Conservation (phyloP, 2,888 invertebrate species). For the Euplexia lucipara region DNA sequence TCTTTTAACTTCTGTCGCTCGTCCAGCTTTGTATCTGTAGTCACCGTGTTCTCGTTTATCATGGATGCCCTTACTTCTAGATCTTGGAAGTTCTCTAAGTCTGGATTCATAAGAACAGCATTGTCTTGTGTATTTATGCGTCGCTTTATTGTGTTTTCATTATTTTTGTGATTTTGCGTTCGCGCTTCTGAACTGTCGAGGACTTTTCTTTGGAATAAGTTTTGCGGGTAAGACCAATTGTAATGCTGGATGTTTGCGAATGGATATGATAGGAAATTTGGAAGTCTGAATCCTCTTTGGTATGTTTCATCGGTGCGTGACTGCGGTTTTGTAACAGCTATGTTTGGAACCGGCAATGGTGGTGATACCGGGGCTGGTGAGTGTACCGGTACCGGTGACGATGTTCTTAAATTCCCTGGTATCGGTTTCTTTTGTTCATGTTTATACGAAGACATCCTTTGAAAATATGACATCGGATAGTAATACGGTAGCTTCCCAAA, state of each 20-base stretch:
- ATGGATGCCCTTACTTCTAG: constrained; percentile 38
- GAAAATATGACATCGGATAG: constrained; percentile 76
- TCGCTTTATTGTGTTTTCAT: constrained; percentile 28
- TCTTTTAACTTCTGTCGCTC: constrained; percentile 16
- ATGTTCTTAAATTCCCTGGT: background rate
- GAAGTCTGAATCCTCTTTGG: constrained; percentile 64
- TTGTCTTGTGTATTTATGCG: constrained; percentile 59
- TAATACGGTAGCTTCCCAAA: constrained; percentile 77
- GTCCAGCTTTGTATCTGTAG: constrained; percentile 1
- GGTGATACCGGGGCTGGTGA: too few relatives aligned
- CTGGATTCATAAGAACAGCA: constrained; percentile 62
- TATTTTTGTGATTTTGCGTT: background rate
- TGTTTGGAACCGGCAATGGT: background rate
- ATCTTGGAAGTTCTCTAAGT: constrained; percentile 60
- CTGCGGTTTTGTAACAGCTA: background rate
- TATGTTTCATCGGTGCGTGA: constrained; percentile 22
- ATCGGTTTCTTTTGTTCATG: constrained; percentile 53
- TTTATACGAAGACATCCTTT: constrained; percentile 75
- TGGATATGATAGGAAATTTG: constrained; percentile 76
- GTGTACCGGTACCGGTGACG: too few relatives aligned
- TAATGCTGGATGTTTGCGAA: constrained; percentile 73
- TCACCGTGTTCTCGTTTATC: constrained; percentile 22
- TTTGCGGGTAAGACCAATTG: constrained; percentile 49
- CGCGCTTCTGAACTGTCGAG: constrained; percentile 58
- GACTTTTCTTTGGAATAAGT: constrained; percentile 50